These are phyloP conservation scores for Digitonthophagus gazella DNA, from an alignment of 2,888 invertebrate genomes.

Conservation along the genomic window DNA sequence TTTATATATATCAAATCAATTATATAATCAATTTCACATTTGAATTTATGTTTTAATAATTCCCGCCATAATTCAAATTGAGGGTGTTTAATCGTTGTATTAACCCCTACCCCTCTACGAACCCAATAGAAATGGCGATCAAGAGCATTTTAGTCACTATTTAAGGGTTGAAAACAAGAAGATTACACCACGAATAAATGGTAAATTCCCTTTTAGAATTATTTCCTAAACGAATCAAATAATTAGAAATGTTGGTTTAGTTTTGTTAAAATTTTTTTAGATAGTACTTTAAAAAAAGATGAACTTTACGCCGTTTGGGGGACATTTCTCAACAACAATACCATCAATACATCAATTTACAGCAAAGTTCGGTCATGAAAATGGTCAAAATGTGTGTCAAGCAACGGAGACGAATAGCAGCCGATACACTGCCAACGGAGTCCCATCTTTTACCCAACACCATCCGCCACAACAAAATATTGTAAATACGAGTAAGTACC, in stretches of 20 bases:
- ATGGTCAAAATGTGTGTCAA: slow-evolving; percentile 32
- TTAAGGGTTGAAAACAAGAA: slow-evolving; percentile 24
- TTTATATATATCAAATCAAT: too few relatives aligned
- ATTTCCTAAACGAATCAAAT: slow-evolving; percentile 1
- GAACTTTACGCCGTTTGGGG: slow-evolving; percentile 86
- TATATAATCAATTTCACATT: too few relatives aligned
- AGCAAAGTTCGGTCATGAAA: slow-evolving; percentile 64
- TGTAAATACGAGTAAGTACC: slow-evolving; percentile 42
- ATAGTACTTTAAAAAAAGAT: slow-evolving; percentile 51
- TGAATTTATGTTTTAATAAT: slow-evolving; percentile 28
- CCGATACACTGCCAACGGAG: slow-evolving; percentile 50
- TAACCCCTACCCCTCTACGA: slow-evolving; percentile 31
- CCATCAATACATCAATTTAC: slow-evolving; percentile 83
- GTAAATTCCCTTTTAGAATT: slow-evolving; percentile 2
- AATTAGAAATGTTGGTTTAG: too few relatives aligned
- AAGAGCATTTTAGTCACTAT: slow-evolving; percentile 31
- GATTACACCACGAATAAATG: slow-evolving; percentile 16
- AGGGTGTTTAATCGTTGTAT: slow-evolving; percentile 16
- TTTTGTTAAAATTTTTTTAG: slow-evolving; percentile 1
- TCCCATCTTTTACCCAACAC: slow-evolving; percentile 54
- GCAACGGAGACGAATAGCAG: slow-evolving; percentile 35
- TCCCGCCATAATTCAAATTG: slow-evolving; percentile 35
- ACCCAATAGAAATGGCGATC: slow-evolving; percentile 37
- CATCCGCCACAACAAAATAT: slow-evolving; percentile 45
- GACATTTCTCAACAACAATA: slow-evolving; percentile 73